phyloP scores from a whole-genome alignment of 2,113 vertebrate species.

The Ardeotis arabs region DNA sequence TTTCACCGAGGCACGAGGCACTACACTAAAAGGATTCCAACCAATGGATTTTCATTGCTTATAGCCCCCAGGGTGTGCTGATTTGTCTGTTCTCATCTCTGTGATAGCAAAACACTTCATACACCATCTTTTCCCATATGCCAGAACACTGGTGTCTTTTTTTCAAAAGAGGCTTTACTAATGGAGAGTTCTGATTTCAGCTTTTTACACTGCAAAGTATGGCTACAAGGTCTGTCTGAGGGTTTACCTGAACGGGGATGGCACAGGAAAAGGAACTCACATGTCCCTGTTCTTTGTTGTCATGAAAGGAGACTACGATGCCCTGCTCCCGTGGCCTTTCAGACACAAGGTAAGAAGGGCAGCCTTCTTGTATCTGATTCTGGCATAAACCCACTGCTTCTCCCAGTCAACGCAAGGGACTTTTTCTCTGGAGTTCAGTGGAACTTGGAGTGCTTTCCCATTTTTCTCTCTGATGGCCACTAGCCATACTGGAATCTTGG shows the following conservation, averaged over 20 bases:
- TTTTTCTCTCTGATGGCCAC: neutral
- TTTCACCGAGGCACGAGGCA: neutral
- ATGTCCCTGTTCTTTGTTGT: conserved; percentile 87
- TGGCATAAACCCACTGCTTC: neutral
- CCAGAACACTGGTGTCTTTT: neutral
- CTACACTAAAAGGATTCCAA: neutral
- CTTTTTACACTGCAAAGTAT: conserved; percentile 84
- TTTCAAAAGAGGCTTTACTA: neutral
- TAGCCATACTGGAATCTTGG: neutral
- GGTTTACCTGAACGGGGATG: conserved; percentile 85
- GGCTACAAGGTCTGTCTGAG: conserved; percentile 86
- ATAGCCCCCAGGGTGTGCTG: neutral
- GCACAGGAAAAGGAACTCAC: conserved; percentile 80
- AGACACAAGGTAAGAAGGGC: conserved; percentile 80
- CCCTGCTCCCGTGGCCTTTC: conserved; percentile 85
- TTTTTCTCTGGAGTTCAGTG: neutral
- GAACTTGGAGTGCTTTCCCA: neutral
- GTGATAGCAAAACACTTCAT: neutral
- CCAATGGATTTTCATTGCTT: neutral
- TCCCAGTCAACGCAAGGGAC: neutral
- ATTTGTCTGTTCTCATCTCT: neutral
- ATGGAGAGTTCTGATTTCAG: conserved; percentile 52
- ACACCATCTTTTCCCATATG: rapidly evolving
- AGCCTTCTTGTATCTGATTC: neutral
- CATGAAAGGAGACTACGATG: conserved; percentile 86